These are phyloP conservation scores for Eptesicus fuscus DNA, from an alignment of 2,113 vertebrate genomes.

Conservation along the genomic window DNA sequence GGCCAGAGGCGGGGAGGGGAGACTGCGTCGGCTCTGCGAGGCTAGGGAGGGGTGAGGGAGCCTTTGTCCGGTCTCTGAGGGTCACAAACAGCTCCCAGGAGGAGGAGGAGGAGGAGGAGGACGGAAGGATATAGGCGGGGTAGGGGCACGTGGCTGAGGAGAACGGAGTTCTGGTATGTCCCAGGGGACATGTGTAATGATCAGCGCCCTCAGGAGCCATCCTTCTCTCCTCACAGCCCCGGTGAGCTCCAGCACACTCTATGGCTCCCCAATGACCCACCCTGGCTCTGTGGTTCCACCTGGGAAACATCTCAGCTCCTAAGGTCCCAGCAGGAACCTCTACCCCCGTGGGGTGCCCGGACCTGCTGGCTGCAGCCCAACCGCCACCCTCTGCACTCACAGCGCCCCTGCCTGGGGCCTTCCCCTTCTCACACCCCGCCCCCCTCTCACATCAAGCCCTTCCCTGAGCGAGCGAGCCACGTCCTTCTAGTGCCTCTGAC, in stretches of 20 bases:
- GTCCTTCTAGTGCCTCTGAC: too few species aligned
- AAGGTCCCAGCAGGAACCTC: background rate
- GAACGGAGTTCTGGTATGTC: background rate
- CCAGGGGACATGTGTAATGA: background rate
- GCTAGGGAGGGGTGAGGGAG: background rate
- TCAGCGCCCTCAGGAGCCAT: background rate
- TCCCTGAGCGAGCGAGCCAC: rapidly evolving
- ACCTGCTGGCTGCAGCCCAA: background rate
- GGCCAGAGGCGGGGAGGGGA: background rate
- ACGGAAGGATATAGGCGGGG: background rate
- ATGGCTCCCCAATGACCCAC: background rate
- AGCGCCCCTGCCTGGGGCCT: background rate
- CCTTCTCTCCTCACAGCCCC: background rate
- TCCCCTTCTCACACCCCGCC: background rate
- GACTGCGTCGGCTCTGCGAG: background rate
- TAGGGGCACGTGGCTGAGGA: too few species aligned
- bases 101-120: too few species aligned
- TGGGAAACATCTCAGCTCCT: background rate
- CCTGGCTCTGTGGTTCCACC: background rate
- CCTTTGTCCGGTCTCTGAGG: background rate
- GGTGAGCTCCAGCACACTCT: background rate
- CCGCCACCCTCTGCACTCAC: background rate
- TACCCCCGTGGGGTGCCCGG: rapidly evolving
- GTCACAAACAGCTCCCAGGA: background rate
- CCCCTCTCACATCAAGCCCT: background rate